Evolutionary conservation across 2,113 vertebrate species (phyloP), one percentile per base, ranked within the genome.

Genomic region (Cacatua alba): DNA sequence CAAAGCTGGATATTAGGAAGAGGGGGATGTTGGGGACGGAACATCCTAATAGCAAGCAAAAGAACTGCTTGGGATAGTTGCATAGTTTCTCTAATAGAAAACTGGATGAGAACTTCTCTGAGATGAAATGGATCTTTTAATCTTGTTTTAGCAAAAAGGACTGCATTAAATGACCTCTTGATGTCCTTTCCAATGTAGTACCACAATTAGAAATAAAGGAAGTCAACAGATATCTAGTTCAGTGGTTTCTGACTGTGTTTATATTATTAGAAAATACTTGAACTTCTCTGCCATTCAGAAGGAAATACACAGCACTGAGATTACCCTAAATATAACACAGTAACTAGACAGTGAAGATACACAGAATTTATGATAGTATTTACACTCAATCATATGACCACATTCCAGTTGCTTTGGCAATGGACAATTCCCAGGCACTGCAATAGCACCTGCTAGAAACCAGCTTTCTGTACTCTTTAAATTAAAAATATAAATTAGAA

Each of bases 211-310:
- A 75, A 43, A 37, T 52, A 74, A 64, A 92, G 76, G 37, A 67
- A 31, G 11, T 19, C 33, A 25, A 26, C 9, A 39, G 44, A 55
- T 70, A 21, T 11, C 52, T 25, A 62, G 4, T 59, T 71, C 19
- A 37, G n/a, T 4, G 51, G 19, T 17, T 92, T 85, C 48, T 95
- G 53, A 33, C 57, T 92, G 91, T 90, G 72, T 96, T 96, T 92
- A 39, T 71, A 67, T 26, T 91, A 75, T 70, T 48, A 65, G 91
- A 39, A 49, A 59, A 87, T 48, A 63, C 88, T 96, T 4, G 6
- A 76, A 94, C 96, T 88, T 96, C 17, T 81, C 76, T 94, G 77
- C 82, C 64, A 59, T 86, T 97, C 91, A 92, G 88, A 94, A 92
- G 60, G 96, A 97, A 97, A 80, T 31, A 76, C 23, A 91, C 39